Percentiles rank a stretch among this genome's conserved stretches.
Conservation (phyloP, 1,140 invertebrate species). For the Drosophila erecta region DNA sequence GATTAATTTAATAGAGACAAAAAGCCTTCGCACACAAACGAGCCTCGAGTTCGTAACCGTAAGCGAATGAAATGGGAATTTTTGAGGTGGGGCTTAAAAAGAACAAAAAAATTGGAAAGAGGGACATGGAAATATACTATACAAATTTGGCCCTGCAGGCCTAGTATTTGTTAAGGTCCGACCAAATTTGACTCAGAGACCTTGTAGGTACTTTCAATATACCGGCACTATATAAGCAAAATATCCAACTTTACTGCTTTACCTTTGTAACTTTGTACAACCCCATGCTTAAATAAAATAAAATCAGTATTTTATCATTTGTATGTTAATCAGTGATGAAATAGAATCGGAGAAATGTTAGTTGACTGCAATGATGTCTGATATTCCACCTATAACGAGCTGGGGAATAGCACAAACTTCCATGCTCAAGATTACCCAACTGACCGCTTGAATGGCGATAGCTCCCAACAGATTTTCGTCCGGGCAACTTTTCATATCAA, state of each 20-base stretch:
- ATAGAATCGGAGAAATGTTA: too few species aligned
- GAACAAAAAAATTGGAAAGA: slow-evolving; percentile 5
- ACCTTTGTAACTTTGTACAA: too few species aligned
- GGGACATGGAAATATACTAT: not conserved
- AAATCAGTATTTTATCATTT: too few species aligned
- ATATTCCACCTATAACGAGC: slow-evolving; percentile 25
- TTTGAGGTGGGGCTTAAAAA: slow-evolving; percentile 7
- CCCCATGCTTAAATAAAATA: too few species aligned
- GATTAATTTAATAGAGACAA: slow-evolving; percentile 85
- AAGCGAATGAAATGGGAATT: slow-evolving; percentile 19
- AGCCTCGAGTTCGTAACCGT: slow-evolving; percentile 32
- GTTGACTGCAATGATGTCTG: too few species aligned
- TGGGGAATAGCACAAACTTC: not conserved
- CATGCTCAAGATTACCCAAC: slow-evolving; percentile 16
- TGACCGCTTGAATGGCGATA: slow-evolving; percentile 34
- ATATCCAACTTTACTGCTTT: too few species aligned
- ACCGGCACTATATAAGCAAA: too few species aligned
- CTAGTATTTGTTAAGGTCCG: not conserved
- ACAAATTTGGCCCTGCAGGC: not conserved
- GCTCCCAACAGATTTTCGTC: slow-evolving; percentile 39
- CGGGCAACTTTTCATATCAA: slow-evolving; percentile 66
- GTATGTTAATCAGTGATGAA: too few species aligned
- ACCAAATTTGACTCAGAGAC: not conserved
- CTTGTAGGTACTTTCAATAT: not conserved
- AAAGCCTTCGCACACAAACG: slow-evolving; percentile 75